Base-by-base conservation (phyloP, 2,888 invertebrate species). In the Seira ritae region DNA sequence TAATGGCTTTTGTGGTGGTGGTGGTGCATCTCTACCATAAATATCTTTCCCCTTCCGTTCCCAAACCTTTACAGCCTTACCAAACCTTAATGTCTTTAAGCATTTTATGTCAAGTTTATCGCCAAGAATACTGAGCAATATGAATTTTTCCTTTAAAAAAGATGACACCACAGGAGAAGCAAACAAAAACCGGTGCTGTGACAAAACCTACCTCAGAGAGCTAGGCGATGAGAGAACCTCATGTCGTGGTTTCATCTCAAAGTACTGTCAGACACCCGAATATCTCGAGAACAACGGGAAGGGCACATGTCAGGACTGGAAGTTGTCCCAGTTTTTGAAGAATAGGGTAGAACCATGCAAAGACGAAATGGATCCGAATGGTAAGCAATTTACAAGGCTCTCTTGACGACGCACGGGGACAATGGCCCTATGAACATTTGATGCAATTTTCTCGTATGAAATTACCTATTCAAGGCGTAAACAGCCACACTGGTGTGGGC, bases 171-270 rank as follows among this genome's bases (percentile, higher is more conserved):
- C 72, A 22, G 66, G 46, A 50, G 15, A 17, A 42, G 22, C 65
- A 17, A 60, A 3, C n/a, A 65, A 42, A 20, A 50, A 77, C 42
- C 37, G 22, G 60, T 87, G 87, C 67, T 87, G 87, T n/a, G 85
- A 87, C 69, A 87, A 85, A 22, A 80, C 46, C 20, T 87, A 73
- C 73, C 79, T 87, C 17, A 71, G 85, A 4, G 65, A 73, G 31
- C 69, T 87, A 24, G 87, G 87, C 0, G 83, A 87, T 65, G 87
- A 87, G 74, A 74, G 87, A 10, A 87, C 87, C 0, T 87, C 87
- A 2, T 87, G 87, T 55, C 83, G 87, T n/a, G 85, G 85, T 0
- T 87, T 72, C 71, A 87, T 87, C 55, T 80, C 85, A 0, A 46
- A 85, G 60, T 62, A 65, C 19, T 87, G 87, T 55, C 87, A 87